Evolutionary conservation across 2,888 invertebrate genomes (phyloP).

Genomic region (Tolmerus cingulatus): DNA sequence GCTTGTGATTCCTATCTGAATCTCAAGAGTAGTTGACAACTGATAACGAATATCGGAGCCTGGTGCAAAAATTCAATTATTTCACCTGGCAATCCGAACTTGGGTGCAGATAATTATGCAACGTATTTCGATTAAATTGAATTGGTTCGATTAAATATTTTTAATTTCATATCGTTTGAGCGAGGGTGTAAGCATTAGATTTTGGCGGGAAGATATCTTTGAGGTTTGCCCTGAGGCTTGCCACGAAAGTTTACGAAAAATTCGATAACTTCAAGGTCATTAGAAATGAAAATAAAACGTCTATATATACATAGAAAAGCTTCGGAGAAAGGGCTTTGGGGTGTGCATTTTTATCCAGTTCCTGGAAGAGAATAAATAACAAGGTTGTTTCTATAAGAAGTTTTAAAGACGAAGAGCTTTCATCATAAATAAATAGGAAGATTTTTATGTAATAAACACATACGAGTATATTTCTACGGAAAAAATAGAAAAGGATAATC

Average conservation of each 20-base stretch:
- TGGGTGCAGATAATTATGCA: neutral
- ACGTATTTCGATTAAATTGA: neutral
- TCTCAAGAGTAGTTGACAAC: neutral
- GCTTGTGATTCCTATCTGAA: neutral
- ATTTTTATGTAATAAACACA: neutral
- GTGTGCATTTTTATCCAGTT: neutral
- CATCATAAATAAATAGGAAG: neutral
- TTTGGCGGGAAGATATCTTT: neutral
- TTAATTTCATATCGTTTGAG: neutral
- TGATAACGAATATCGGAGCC: neutral
- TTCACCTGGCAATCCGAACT: neutral
- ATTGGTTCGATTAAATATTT: neutral
- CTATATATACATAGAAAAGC: neutral
- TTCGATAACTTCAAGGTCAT: neutral
- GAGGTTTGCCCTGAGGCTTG: neutral
- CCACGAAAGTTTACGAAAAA: neutral
- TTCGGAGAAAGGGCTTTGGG: neutral
- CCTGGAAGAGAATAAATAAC: neutral
- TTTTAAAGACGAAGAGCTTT: neutral
- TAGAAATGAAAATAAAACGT: neutral
- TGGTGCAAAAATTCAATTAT: neutral
- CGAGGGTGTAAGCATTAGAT: neutral
- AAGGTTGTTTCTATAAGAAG: neutral
- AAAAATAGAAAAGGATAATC: neutral
- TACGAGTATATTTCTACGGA: neutral